phyloP scores from a whole-genome alignment of 92 coral and sea anemone species.

The Umimayanthus chanpuru region DNA sequence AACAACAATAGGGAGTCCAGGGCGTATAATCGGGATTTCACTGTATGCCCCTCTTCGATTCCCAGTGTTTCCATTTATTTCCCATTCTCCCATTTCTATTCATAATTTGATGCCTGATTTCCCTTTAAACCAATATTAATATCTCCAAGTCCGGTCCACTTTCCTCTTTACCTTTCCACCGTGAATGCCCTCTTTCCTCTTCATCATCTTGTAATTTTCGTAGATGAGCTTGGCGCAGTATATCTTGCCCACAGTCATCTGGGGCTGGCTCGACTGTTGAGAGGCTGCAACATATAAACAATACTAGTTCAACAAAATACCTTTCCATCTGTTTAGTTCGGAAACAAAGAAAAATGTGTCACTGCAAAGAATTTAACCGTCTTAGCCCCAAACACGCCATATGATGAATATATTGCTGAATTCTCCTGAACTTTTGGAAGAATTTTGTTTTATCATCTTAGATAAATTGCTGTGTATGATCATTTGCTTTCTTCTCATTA shows the following conservation, averaged over 20 bases:
- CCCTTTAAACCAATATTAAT: no score
- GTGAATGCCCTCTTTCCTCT: slow-evolving; percentile 68
- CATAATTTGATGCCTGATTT: neutral
- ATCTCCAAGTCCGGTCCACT: neutral
- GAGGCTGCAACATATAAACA: slow-evolving; percentile 55
- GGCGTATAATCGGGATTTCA: no score
- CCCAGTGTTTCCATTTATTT: no score
- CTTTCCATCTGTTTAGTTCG: neutral
- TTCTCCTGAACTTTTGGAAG: no score
- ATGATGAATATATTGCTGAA: no score
- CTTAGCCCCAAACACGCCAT: no score
- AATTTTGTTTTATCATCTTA: no score
- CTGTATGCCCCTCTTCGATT: no score
- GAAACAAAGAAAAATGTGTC: neutral
- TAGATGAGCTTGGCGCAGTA: slow-evolving; percentile 99
- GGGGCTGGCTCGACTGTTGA: slow-evolving; percentile 76
- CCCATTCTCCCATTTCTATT: neutral
- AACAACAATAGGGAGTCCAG: no score
- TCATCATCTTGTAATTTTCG: slow-evolving; percentile 95
- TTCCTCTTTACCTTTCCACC: neutral
- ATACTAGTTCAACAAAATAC: neutral
- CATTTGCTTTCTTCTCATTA: no score
- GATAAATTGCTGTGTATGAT: no score
- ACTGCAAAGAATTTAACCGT: no score
- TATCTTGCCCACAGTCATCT: slow-evolving; percentile 98